Conservation (phyloP, 1,140 invertebrate species). For the Intoshia linei region DNA sequence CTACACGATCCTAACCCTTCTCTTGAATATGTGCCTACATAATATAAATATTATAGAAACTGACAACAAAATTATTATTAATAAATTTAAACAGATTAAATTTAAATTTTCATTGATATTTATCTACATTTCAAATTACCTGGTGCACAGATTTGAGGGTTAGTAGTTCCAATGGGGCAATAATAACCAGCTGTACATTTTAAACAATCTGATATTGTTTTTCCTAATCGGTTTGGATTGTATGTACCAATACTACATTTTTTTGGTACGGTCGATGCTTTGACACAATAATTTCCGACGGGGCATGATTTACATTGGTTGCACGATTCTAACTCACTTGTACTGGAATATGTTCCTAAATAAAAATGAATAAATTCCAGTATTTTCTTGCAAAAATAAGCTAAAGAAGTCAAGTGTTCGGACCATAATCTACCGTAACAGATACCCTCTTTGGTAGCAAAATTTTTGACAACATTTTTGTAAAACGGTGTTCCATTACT, state of each 20-base stretch:
- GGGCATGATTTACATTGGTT: no score
- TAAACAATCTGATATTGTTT: constrained; percentile 14
- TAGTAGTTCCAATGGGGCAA: constrained; percentile 16
- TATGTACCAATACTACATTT: constrained; percentile 17
- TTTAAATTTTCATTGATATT: no score
- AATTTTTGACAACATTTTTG: no score
- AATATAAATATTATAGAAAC: constrained; percentile 17
- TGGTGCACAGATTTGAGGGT: no score
- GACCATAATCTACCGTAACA: no score
- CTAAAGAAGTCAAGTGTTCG: constrained; percentile 18
- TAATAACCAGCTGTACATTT: constrained; percentile 15
- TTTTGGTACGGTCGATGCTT: constrained; percentile 11
- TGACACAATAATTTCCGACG: constrained; percentile 6
- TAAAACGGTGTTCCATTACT: no score
- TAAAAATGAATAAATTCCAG: constrained; percentile 5
- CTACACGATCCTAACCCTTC: constrained; percentile 17
- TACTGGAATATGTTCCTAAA: no score
- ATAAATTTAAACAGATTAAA: no score
- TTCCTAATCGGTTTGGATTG: constrained; percentile 10
- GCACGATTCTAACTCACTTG: no score
- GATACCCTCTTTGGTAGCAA: no score
- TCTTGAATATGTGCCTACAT: no score
- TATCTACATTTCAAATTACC: no score
- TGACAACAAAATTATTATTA: constrained; percentile 16
- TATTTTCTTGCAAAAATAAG: constrained; percentile 13